Evolutionary conservation across 2,113 vertebrate genomes (phyloP).

Genomic region (Pantherophis guttatus): DNA sequence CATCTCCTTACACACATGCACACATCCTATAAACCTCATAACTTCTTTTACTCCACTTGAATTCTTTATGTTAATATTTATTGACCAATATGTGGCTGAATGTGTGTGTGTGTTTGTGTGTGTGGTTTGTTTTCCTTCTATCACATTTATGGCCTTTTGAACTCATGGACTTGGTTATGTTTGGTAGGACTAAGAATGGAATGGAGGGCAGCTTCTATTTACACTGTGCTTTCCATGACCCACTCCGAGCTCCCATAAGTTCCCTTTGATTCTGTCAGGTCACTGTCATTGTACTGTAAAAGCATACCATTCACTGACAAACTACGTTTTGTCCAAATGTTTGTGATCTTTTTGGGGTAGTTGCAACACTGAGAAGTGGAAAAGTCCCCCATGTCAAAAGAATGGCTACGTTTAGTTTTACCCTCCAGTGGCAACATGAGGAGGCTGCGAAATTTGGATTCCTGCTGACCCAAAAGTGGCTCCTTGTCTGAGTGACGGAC

Average conservation of each 20-base stretch:
- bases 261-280: slow-evolving; percentile 75
- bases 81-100: slow-evolving; percentile 36
- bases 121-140: slow-evolving; percentile 18
- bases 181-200: slow-evolving; percentile 5
- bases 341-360: slow-evolving; percentile 87
- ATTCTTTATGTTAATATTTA: slow-evolving; percentile 15
- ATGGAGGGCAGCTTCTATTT: slow-evolving; percentile 51
- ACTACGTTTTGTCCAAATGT: slow-evolving; percentile 98
- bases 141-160: slow-evolving; percentile 21
- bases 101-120: accelerated
- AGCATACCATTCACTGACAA: slow-evolving; percentile 96
- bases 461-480: slow-evolving; percentile 86
- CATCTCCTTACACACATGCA: slow-evolving; percentile 8
- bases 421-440: slow-evolving; percentile 87
- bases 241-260: slow-evolving; percentile 89
- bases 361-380: slow-evolving; percentile 78
- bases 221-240: slow-evolving; percentile 99
- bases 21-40: slow-evolving; percentile 43
- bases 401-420: slow-evolving; percentile 93
- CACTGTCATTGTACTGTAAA: slow-evolving; percentile 81
- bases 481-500: slow-evolving; percentile 86
- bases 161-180: slow-evolving; percentile 23
- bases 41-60: slow-evolving; percentile 13
- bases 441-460: slow-evolving; percentile 83
- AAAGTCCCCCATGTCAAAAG: slow-evolving; percentile 95